phyloP scores from a whole-genome alignment of 1,140 invertebrate species.

The Leptinotarsa lineolata region DNA sequence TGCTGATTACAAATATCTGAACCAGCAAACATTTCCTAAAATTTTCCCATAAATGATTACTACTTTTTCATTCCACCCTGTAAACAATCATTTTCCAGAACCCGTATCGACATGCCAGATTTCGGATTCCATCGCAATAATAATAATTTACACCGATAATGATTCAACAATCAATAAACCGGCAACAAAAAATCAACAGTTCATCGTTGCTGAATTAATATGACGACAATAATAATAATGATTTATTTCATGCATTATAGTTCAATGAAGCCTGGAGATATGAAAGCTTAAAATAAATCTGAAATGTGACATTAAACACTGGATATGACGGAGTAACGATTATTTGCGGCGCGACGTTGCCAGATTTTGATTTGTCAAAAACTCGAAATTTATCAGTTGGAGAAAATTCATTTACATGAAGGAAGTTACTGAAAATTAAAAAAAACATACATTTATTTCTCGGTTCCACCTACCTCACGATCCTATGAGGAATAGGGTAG shows the following conservation, averaged over 20 bases:
- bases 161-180: not conserved
- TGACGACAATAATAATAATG: slow-evolving; percentile 20
- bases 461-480: too few relatives aligned
- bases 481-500: too few relatives aligned
- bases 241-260: slow-evolving; percentile 15
- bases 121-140: not conserved
- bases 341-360: slow-evolving; percentile 20
- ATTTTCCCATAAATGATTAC: too few relatives aligned
- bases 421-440: not conserved
- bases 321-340: slow-evolving; percentile 27
- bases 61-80: not conserved
- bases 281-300: slow-evolving; percentile 28
- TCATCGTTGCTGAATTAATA: slow-evolving; percentile 20
- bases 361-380: slow-evolving; percentile 4
- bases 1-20: too few relatives aligned
- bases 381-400: not conserved
- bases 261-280: slow-evolving; percentile 19
- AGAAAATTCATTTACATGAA: too few relatives aligned
- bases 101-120: not conserved
- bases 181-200: slow-evolving; percentile 1
- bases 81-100: not conserved
- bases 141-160: slow-evolving; percentile 6
- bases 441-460: too few relatives aligned
- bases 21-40: too few relatives aligned
- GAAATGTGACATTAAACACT: slow-evolving; percentile 26